These are phyloP conservation scores for Acrobasis consociella DNA, from an alignment of 2,888 invertebrate species.

Conservation along the genomic window DNA sequence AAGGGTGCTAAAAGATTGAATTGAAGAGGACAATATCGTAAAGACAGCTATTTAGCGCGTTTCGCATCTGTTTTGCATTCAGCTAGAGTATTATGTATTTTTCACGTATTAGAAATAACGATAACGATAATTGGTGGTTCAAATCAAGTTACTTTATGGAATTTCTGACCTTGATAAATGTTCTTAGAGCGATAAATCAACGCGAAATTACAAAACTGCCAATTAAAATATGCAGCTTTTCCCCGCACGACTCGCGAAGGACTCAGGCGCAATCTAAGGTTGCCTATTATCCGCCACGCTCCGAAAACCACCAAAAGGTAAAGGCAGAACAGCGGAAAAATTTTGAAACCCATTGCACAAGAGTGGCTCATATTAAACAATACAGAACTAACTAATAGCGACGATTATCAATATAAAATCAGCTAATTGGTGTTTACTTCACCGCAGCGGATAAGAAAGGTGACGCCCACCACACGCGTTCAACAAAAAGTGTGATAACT, in stretches of 20 bases:
- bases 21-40: no score
- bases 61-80: no score
- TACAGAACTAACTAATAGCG: conserved; percentile 73
- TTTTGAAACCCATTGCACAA: conserved; percentile 79
- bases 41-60: no score
- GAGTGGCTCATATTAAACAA: conserved; percentile 77
- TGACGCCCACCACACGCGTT: conserved; percentile 42
- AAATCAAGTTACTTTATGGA: not conserved
- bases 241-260: conserved; percentile 74
- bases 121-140: no score
- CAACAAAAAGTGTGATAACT: conserved; percentile 37
- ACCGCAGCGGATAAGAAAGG: conserved; percentile 47
- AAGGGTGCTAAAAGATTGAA: no score
- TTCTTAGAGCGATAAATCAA: conserved; percentile 32
- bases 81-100: no score
- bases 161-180: conserved; percentile 42
- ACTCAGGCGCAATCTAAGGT: conserved; percentile 79
- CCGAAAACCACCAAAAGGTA: conserved; percentile 81
- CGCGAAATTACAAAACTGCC: conserved; percentile 63
- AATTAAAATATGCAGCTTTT: conserved; percentile 77
- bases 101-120: no score
- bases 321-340: conserved; percentile 76
- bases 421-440: conserved; percentile 77
- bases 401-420: conserved; percentile 76
- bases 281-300: conserved; percentile 81